A percentile compares a stretch with the other conserved stretches of the same genome.
Conservation (phyloP, 2,797 vertebrate species). For the Neosilurus hyrtlii region DNA sequence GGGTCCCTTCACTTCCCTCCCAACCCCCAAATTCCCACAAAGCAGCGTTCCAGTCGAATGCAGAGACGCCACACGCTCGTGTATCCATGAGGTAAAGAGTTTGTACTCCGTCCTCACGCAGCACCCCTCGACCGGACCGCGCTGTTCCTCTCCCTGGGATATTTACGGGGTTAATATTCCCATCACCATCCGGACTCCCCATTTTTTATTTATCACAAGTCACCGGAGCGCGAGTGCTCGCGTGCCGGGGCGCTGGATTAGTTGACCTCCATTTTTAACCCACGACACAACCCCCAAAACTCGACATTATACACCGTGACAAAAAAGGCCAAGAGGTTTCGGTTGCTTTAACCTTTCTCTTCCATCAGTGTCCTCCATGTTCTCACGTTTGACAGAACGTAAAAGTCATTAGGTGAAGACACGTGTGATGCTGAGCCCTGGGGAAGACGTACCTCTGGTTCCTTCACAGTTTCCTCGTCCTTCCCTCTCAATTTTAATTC, state of each 20-base stretch:
- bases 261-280: conserved; percentile 42
- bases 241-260: conserved; percentile 44
- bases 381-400: conserved; percentile 17
- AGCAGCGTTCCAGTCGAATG: conserved; percentile 67
- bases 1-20: conserved; percentile 28
- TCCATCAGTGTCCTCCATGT: conserved; percentile 40
- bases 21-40: conserved; percentile 59
- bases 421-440: conserved; percentile 19
- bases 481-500: conserved; percentile 26
- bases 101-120: conserved; percentile 48
- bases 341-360: conserved; percentile 52
- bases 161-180: conserved; percentile 76
- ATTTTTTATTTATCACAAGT: conserved; percentile 85
- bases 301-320: conserved; percentile 36
- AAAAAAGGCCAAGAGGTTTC: conserved; percentile 42
- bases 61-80: conserved; percentile 69
- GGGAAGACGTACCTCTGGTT: conserved; percentile 6
- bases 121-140: conserved; percentile 50
- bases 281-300: conserved; percentile 25
- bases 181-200: conserved; percentile 74
- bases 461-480: conserved; percentile 34
- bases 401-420: conserved; percentile 45
- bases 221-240: conserved; percentile 67
- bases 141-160: conserved; percentile 65
- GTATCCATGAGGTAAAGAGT: conserved; percentile 68